Evolutionary conservation across 2,888 invertebrate species (phyloP), one percentile per base, ranked within the genome.

Genomic region (Epinotia bilunana): DNA sequence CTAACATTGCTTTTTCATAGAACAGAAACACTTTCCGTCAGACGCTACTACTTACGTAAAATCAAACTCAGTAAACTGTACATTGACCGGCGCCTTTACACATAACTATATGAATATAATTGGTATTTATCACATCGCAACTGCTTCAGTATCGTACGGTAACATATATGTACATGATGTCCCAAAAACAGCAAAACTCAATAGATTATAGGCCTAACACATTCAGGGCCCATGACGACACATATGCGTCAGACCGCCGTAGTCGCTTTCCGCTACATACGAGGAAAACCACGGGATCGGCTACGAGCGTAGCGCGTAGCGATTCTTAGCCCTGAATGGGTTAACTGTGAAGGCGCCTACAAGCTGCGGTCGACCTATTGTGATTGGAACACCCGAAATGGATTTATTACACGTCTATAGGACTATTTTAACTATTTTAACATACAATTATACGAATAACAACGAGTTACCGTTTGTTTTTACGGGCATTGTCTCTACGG

Each of bases 81-180:
- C 73, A 74, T 72, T 74, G 74, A 79, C 73, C 78, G 53, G 78
- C 79, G 79, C 80, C 78, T 70, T 78, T 81, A 80, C 81, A 80
- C 75, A 77, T 83, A 65, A n/a, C 6, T 49, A 68, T 61, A 12
- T 61, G 80, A 78, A 80, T 82, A 83, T 80, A 67, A 79, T 77
- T 77, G 77, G 77, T 80, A 80, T 79, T 82, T 84, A 87, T 86
- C 87, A 88, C 85, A 85, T 84, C 79, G 76, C 81, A 83, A 83
- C 82, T 81, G 83, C 79, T 62, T 73, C 28, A 62, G 43, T 23
- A 69, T 46, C 12, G 60, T 46, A 53, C 60, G n/a, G 7, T 70
- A 70, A 9, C 12, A n/a, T 69, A 4, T 62, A 53, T 53, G n/a
- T 53, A 70, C 61, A 49, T 4, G n/a, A 16, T 62, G 60, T 6